Evolutionary conservation across 2,888 invertebrate species (phyloP), one percentile per base, ranked within the genome.

Genomic region (Latheticus oryzae): DNA sequence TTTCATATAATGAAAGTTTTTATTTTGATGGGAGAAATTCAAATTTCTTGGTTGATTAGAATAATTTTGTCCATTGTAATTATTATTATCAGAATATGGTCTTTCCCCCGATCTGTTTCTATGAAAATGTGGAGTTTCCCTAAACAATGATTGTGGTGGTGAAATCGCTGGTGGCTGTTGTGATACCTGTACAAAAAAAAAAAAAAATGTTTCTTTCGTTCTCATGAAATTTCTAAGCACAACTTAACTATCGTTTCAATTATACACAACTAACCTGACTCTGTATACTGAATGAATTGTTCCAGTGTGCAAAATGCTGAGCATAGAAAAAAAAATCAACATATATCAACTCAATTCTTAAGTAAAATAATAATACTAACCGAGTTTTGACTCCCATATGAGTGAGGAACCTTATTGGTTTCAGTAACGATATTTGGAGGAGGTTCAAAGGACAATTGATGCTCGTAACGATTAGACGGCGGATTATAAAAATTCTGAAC

Each of bases 181-280:
- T n/a, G n/a, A n/a, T n/a, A n/a, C n/a, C n/a, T n/a, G n/a, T n/a
- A n/a, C n/a, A n/a, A n/a, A n/a, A n/a, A n/a, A n/a, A n/a, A n/a
- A n/a, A n/a, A n/a, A n/a, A n/a, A n/a, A n/a, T n/a, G n/a, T n/a
- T n/a, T n/a, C n/a, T n/a, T n/a, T n/a, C n/a, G n/a, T n/a, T n/a
- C n/a, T n/a, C n/a, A n/a, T n/a, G n/a, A n/a, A n/a, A n/a, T n/a
- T n/a, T n/a, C n/a, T n/a, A n/a, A n/a, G n/a, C n/a, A n/a, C n/a
- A n/a, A n/a, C n/a, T n/a, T n/a, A 2, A 11, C 12, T 9, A 9
- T 30, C 2, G 7, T 30, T 21, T 21, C 5, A 5, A 35, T n/a
- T 5, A 16, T 7, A 7, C 9, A 4, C 9, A 40, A 30, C 30
- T 32, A 30, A 45, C 45, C 45, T 45, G 45, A 30, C 21, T 30